Base-by-base conservation (phyloP, 2,797 vertebrate species). In the Myioborus miniatus region DNA sequence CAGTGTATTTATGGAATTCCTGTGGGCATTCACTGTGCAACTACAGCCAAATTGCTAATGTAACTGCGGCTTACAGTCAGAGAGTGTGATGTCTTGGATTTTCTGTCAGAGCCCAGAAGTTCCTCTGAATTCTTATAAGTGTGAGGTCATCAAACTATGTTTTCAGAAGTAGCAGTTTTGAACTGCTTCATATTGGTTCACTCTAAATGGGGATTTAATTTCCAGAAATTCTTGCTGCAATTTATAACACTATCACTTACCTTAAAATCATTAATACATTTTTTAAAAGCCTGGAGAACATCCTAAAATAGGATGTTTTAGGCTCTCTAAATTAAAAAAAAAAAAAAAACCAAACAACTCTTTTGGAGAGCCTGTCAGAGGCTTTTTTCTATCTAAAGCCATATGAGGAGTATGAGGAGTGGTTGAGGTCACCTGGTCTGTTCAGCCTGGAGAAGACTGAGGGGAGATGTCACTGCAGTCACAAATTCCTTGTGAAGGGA, bases 11-110 rank as follows among this genome's bases (percentile, higher is more conserved):
- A 89, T 75, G 77, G 87, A 85, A 91, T 88, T 97, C 85, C 92
- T 96, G 72, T 83, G 96, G 92, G 91, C 87, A 94, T 92, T 94
- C 58, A 46, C 68, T 90, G 76, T 18, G n/a, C 77, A 96, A 59
- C 69, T 87, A 79, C 59, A 92, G 94, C 93, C 96, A 97, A 97
- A 97, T 91, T 96, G 89, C 76, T 93, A 94, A 92, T 95, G 90
- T 64, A 76, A 95, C 85, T 93, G 59, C 53, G 34, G 81, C 89
- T 97, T 94, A 82, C 81, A 82, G 70, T 88, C 75, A 62, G 58
- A 89, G 71, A 94, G 71, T 79, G 55, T 15, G 34, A 82, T 87
- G 83, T 83, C 47, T 92, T 82, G 67, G 89, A 64, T 94, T 94
- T 87, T 91, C 91, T 94, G 2, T 70, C 18, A n/a, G 17, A 83